Percentiles rank a stretch among this genome's conserved stretches.
Conservation (phyloP, 2,113 vertebrate genomes). For the Chascanopsetta lugubris region DNA sequence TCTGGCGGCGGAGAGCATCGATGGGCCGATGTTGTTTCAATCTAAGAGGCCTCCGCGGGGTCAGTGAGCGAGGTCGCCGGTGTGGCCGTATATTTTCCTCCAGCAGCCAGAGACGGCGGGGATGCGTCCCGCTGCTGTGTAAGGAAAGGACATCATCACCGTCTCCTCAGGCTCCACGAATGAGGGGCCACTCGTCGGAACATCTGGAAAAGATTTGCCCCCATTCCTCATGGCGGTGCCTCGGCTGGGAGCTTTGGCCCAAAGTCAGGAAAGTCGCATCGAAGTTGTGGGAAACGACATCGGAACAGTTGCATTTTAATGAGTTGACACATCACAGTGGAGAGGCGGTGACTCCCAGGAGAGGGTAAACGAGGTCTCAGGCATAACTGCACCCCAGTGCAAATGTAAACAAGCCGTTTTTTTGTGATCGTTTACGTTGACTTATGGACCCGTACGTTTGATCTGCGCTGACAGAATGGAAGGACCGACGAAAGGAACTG, state of each 20-base stretch:
- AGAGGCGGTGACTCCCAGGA: slow-evolving; percentile 14
- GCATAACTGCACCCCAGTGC: too few species aligned
- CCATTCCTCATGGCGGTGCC: slow-evolving; percentile 67
- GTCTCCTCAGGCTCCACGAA: slow-evolving; percentile 44
- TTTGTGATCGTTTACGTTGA: background rate
- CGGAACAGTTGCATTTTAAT: slow-evolving; percentile 40
- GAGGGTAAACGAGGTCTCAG: too few species aligned
- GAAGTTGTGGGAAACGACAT: slow-evolving; percentile 26
- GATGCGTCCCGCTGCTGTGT: slow-evolving; percentile 32
- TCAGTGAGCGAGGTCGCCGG: slow-evolving; percentile 24
- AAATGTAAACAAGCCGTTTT: background rate
- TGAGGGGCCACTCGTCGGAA: slow-evolving; percentile 46
- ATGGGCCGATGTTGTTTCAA: slow-evolving; percentile 28
- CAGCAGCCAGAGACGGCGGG: slow-evolving; percentile 10
- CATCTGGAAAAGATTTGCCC: slow-evolving; percentile 75
- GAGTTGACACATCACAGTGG: slow-evolving; percentile 28
- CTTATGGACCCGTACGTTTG: background rate
- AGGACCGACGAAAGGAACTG: too few species aligned
- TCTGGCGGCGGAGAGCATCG: slow-evolving; percentile 14
- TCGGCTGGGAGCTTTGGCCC: slow-evolving; percentile 56
- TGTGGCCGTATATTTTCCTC: slow-evolving; percentile 34
- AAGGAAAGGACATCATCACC: slow-evolving; percentile 39
- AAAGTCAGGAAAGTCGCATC: slow-evolving; percentile 49
- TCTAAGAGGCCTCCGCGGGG: slow-evolving; percentile 13
- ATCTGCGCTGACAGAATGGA: background rate